These are phyloP conservation scores for Heteropelma amictum DNA, from an alignment of 2,888 invertebrate genomes.

Conservation along the genomic window DNA sequence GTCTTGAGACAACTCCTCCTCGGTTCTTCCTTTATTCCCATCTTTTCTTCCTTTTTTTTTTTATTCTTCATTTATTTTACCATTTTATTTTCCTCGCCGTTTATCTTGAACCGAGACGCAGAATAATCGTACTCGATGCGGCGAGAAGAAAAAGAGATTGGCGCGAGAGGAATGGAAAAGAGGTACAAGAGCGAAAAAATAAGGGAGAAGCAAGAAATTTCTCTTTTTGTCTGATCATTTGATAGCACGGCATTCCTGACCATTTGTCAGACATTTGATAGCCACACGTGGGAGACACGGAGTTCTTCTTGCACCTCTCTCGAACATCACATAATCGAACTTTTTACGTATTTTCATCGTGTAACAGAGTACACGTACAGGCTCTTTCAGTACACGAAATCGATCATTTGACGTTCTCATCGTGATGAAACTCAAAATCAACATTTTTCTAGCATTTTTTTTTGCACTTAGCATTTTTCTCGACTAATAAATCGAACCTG, in stretches of 20 bases:
- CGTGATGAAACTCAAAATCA: no score
- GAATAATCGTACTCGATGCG: slow-evolving; percentile 20
- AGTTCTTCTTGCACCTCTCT: slow-evolving; percentile 64
- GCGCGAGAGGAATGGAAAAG: slow-evolving; percentile 23
- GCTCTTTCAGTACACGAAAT: no score
- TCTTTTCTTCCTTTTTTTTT: slow-evolving; percentile 35
- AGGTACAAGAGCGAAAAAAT: slow-evolving; percentile 15
- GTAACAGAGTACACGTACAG: neutral
- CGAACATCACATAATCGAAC: slow-evolving; percentile 35
- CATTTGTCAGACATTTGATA: slow-evolving; percentile 78
- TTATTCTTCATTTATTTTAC: neutral
- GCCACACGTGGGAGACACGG: slow-evolving; percentile 72
- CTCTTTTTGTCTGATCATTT: slow-evolving; percentile 69
- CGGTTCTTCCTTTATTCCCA: slow-evolving; percentile 43
- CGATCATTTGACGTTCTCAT: no score
- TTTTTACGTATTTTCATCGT: slow-evolving; percentile 5
- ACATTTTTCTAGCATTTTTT: neutral
- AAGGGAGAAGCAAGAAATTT: slow-evolving; percentile 36
- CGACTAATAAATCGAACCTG: no score
- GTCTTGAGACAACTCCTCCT: slow-evolving; percentile 73
- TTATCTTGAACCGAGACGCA: slow-evolving; percentile 16
- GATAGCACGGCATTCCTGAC: slow-evolving; percentile 75
- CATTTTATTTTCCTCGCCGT: slow-evolving; percentile 22
- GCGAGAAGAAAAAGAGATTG: slow-evolving; percentile 37
- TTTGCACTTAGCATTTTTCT: no score